phyloP scores from a whole-genome alignment of 1,140 invertebrate species.

The Melitaea cinxia region DNA sequence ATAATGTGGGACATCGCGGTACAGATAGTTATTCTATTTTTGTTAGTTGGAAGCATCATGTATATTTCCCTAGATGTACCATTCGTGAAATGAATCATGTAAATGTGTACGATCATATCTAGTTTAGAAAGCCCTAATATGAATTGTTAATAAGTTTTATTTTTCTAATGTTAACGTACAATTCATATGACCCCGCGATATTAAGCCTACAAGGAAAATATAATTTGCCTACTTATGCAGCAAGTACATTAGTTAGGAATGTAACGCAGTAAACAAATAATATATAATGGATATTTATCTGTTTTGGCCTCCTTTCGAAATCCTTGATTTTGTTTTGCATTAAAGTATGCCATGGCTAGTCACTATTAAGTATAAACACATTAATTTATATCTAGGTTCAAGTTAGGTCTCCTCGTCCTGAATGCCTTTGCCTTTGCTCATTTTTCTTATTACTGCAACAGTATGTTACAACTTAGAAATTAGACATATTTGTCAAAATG shows the following conservation, averaged over 20 bases:
- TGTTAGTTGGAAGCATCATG: too few relatives aligned
- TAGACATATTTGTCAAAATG: slow-evolving; percentile 1
- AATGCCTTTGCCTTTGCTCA: slow-evolving; percentile 10
- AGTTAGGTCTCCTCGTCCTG: background rate
- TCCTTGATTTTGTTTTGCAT: background rate
- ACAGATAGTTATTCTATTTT: too few relatives aligned
- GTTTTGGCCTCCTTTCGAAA: background rate
- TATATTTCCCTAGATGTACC: too few relatives aligned
- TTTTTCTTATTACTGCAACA: slow-evolving; percentile 7
- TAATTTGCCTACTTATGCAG: background rate
- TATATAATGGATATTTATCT: background rate
- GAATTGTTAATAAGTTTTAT: too few relatives aligned
- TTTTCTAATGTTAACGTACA: too few relatives aligned
- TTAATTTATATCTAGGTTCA: background rate
- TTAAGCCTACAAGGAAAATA: background rate
- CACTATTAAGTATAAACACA: background rate
- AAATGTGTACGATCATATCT: too few relatives aligned
- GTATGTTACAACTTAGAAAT: background rate
- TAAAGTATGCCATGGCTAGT: background rate
- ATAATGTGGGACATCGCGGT: too few relatives aligned
- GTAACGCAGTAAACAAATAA: background rate
- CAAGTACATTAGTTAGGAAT: background rate
- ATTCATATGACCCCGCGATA: too few relatives aligned
- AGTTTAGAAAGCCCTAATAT: too few relatives aligned
- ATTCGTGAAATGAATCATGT: too few relatives aligned